phyloP scores from a whole-genome alignment of 2,797 vertebrate species.

The Petrocephalus schoutedeni region DNA sequence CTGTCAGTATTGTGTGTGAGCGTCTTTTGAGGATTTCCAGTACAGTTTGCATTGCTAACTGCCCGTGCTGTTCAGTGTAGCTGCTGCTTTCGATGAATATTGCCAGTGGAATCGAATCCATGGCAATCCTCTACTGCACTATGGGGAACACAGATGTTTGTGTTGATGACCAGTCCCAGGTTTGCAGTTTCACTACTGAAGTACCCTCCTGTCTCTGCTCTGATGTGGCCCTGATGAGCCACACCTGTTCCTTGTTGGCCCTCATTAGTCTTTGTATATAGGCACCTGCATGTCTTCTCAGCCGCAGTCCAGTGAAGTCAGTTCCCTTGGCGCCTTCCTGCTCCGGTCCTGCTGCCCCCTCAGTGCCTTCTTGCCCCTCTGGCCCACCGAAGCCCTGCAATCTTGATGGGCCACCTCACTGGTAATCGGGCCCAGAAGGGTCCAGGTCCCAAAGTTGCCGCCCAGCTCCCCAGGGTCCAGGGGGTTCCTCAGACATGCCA shows the following conservation, averaged over 20 bases:
- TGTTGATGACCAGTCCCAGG: neutral
- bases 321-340: neutral
- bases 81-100: neutral
- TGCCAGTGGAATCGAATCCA: neutral
- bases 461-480: too few species aligned
- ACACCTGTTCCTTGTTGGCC: neutral
- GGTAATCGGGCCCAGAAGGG: too few species aligned
- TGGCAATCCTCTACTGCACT: neutral
- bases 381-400: too few species aligned
- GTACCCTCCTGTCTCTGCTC: neutral
- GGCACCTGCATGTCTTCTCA: neutral
- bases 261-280: neutral
- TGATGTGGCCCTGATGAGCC: neutral
- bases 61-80: neutral
- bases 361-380: too few species aligned
- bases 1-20: conserved; percentile 4
- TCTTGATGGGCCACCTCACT: too few species aligned
- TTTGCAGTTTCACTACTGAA: neutral
- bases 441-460: too few species aligned
- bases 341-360: too few species aligned
- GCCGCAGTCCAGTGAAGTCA: neutral
- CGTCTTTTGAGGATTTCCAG: neutral
- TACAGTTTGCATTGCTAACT: neutral
- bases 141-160: neutral
- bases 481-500: too few species aligned